Conservation (phyloP, 2,797 vertebrate species). For the Oophaga sylvatica region DNA sequence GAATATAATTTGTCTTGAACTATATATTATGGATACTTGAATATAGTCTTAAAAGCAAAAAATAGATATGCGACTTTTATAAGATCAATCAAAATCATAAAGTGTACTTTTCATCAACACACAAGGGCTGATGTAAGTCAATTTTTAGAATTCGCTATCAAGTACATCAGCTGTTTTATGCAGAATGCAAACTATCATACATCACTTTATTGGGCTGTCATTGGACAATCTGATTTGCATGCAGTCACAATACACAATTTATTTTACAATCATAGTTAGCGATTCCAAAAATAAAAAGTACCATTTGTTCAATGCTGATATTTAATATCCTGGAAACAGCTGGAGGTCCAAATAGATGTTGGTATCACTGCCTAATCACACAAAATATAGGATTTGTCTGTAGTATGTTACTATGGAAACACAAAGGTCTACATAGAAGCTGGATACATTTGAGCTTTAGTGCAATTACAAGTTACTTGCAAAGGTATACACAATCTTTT, state of each 20-base stretch:
- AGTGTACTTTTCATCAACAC: neutral
- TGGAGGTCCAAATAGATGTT: neutral
- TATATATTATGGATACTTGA: no score
- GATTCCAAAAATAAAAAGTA: neutral
- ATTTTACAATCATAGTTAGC: neutral
- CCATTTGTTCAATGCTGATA: neutral
- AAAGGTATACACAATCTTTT: neutral
- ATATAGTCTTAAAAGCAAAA: no score
- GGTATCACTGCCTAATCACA: neutral
- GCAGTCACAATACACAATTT: neutral
- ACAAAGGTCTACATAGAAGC: neutral
- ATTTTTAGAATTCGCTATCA: neutral
- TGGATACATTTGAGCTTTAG: neutral
- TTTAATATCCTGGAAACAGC: neutral
- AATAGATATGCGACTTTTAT: neutral
- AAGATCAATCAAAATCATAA: neutral
- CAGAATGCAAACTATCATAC: neutral
- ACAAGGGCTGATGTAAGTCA: neutral
- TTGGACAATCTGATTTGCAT: neutral
- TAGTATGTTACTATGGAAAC: neutral
- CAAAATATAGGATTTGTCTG: neutral
- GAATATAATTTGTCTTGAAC: no score
- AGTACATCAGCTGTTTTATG: neutral
- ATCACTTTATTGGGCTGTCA: neutral
- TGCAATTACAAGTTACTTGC: neutral